These are phyloP conservation scores for Thaleichthys pacificus DNA, from an alignment of 2,797 vertebrate species.

Conservation along the genomic window DNA sequence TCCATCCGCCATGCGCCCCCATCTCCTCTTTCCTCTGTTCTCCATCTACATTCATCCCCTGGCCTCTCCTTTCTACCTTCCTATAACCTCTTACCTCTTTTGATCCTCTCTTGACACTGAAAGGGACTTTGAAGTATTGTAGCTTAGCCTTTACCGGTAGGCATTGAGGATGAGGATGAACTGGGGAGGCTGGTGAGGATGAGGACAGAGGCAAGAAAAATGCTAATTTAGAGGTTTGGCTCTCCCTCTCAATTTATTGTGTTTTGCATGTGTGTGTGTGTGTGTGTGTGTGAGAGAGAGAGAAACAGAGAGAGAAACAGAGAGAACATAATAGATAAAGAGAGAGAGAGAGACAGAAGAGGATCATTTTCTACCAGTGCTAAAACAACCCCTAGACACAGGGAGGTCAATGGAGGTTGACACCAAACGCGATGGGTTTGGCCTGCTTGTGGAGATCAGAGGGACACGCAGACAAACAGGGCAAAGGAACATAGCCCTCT, in stretches of 20 bases:
- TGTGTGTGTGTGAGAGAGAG: conserved; percentile 22
- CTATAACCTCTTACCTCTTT: conserved; percentile 38
- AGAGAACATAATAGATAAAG: not conserved
- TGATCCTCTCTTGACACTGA: conserved; percentile 52
- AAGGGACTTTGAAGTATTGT: conserved; percentile 60
- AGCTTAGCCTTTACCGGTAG: conserved; percentile 48
- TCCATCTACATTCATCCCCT: conserved; percentile 32
- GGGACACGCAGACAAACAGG: too few relatives aligned
- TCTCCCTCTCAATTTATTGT: too few relatives aligned
- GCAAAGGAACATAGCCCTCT: too few relatives aligned
- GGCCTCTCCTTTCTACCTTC: conserved; percentile 19
- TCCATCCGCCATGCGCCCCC: not conserved
- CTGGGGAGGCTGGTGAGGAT: conserved; percentile 26
- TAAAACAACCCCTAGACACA: too few relatives aligned
- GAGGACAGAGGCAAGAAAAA: conserved; percentile 29
- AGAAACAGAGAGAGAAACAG: conserved; percentile 12
- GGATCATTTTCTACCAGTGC: too few relatives aligned
- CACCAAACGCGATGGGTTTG: too few relatives aligned
- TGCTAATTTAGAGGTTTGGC: too few relatives aligned
- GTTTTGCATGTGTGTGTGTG: conserved; percentile 19
- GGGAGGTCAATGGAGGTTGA: too few relatives aligned
- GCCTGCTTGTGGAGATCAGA: too few relatives aligned
- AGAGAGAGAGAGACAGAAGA: too few relatives aligned
- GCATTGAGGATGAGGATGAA: conserved; percentile 27
- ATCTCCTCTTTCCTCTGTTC: conserved; percentile 21